Percentiles rank a stretch among this genome's conserved stretches.
These are phyloP conservation scores for Hydractinia symbiolongicarpus DNA, from an alignment of 30 jellyfish, hydroid and myxozoan genomes.

Conservation along the genomic window DNA sequence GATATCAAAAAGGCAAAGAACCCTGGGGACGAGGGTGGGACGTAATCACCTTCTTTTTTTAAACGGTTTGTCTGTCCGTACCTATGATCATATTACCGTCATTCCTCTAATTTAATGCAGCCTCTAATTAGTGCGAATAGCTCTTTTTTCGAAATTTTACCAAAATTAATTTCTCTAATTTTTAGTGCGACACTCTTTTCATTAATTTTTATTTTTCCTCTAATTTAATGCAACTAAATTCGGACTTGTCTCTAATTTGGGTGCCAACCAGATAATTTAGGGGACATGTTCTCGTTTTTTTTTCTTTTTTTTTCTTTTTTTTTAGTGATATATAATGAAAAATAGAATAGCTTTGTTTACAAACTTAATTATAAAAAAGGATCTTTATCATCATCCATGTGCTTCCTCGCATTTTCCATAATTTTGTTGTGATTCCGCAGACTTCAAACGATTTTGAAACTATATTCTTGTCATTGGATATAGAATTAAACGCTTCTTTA, in stretches of 20 bases:
- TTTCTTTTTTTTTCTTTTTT: neutral
- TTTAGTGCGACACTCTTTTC: slow-evolving; percentile 1
- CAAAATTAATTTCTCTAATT: neutral
- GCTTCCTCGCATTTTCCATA: slow-evolving; percentile 2
- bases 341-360: slow-evolving; percentile 5
- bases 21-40: no score
- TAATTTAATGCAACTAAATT: slow-evolving; percentile 1
- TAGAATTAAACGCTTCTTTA: slow-evolving; percentile 2
- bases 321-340: neutral
- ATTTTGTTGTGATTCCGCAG: neutral
- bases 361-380: slow-evolving; percentile 12
- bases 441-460: slow-evolving; percentile 16
- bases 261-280: neutral
- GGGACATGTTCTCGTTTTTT: neutral
- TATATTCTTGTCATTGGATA: slow-evolving; percentile 7
- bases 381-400: neutral
- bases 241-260: neutral
- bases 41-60: no score
- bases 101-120: neutral
- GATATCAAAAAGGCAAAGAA: no score
- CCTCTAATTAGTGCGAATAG: neutral
- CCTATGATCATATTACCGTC: neutral
- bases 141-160: neutral
- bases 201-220: neutral
- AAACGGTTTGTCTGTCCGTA: neutral